Conservation (phyloP, 2,113 vertebrate species). For the Gila orcuttii region DNA sequence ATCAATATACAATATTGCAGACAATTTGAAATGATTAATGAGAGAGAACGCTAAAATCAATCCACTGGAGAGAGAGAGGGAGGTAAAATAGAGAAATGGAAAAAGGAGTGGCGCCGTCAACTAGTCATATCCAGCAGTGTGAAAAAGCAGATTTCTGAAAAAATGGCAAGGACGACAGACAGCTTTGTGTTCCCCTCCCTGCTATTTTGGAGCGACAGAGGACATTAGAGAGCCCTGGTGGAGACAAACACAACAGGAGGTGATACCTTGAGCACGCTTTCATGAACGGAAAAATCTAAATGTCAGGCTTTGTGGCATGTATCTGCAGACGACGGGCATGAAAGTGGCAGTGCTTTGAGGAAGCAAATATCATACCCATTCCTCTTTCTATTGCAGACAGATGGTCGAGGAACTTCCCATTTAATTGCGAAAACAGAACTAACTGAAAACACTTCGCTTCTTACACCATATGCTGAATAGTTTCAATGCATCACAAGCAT, state of each 20-base stretch:
- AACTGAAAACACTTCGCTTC: not conserved
- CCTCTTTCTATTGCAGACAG: constrained; percentile 50
- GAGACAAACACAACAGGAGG: not conserved
- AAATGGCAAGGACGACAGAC: constrained; percentile 17
- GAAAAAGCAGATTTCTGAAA: not conserved
- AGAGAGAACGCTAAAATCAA: constrained; percentile 1
- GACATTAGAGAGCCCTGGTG: constrained; percentile 23
- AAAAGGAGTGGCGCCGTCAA: not conserved
- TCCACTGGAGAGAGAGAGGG: not conserved
- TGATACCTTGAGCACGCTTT: constrained; percentile 23
- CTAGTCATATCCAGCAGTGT: not conserved
- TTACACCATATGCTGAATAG: not conserved
- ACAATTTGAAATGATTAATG: constrained; percentile 30
- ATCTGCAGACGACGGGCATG: constrained; percentile 10
- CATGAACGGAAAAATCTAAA: not conserved
- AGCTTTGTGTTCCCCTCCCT: constrained; percentile 36
- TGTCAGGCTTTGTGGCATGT: constrained; percentile 1
- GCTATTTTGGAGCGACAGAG: constrained; percentile 1
- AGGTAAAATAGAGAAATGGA: constrained; percentile 25
- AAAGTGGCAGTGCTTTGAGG: constrained; percentile 38
- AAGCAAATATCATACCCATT: constrained; percentile 50
- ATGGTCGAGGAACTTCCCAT: constrained; percentile 48
- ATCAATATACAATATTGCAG: constrained; percentile 1
- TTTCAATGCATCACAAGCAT: not conserved
- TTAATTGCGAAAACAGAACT: constrained; percentile 18